A percentile compares a stretch with the other conserved stretches of the same genome.
Evolutionary conservation across 2,888 invertebrate species (phyloP).

Genomic region (Oxystoma pomonae): DNA sequence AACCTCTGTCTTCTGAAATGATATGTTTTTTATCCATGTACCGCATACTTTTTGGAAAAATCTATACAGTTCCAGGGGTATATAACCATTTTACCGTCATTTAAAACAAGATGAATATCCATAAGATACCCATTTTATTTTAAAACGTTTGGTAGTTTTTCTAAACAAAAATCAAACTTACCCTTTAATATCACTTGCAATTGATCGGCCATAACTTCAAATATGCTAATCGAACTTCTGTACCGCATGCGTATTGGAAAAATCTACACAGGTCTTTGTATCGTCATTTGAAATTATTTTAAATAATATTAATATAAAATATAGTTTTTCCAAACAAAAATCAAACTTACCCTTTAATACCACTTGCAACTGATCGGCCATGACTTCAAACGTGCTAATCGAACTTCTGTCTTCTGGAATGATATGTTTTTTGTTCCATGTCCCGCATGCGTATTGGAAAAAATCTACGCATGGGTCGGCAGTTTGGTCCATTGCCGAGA

Average conservation of each 20-base stretch:
- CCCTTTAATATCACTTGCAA: slow-evolving; percentile 74
- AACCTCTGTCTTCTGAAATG: slow-evolving; percentile 87
- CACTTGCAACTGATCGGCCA: slow-evolving; percentile 78
- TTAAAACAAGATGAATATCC: no score
- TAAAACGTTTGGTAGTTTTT: no score
- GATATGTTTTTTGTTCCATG: slow-evolving; percentile 81
- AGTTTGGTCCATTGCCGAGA: slow-evolving; percentile 74
- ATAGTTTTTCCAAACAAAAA: no score
- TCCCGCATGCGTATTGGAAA: slow-evolving; percentile 83
- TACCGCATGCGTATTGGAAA: no score
- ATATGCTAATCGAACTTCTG: slow-evolving; percentile 76
- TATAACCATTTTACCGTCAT: no score
- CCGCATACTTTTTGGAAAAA: no score
- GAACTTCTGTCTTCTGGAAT: slow-evolving; percentile 82
- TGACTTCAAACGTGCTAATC: slow-evolving; percentile 81
- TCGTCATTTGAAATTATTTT: no score
- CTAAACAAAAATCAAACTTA: slow-evolving; percentile 27
- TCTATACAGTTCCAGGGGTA: slow-evolving; percentile 81
- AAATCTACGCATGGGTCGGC: slow-evolving; percentile 80
- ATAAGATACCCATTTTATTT: no score
- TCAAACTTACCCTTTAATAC: slow-evolving; percentile 58
- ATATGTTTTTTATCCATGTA: slow-evolving; percentile 76
- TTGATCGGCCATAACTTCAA: slow-evolving; percentile 81
- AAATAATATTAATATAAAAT: no score
- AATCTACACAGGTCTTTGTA: slow-evolving; percentile 81